Conservation (phyloP, 2,797 vertebrate species). For the Notoglanidium macrostoma region DNA sequence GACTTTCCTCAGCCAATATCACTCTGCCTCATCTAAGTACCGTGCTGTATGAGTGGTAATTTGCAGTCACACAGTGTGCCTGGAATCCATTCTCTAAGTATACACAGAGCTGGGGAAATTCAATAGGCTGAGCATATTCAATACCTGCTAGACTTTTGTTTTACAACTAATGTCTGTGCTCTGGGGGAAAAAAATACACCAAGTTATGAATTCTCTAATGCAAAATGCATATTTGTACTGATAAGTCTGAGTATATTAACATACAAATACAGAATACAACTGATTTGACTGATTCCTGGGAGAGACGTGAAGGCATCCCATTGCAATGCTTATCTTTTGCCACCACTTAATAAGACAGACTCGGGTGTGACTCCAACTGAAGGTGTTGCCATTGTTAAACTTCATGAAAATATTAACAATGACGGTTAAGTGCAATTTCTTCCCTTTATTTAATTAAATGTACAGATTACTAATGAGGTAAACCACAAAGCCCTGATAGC, state of each 20-base stretch:
- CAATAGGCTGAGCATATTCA: constrained; percentile 52
- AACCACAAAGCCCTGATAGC: constrained; percentile 95
- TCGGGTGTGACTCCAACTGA: constrained; percentile 95
- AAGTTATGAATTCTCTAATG: constrained; percentile 45
- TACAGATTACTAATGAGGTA: constrained; percentile 97
- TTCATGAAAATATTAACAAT: constrained; percentile 96
- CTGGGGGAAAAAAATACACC: constrained; percentile 25
- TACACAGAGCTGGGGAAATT: constrained; percentile 55
- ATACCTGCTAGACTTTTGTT: constrained; percentile 50
- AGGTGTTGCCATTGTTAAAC: constrained; percentile 95
- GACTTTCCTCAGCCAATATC: constrained; percentile 68
- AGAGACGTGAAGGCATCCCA: constrained; percentile 75
- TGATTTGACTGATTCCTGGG: constrained; percentile 81
- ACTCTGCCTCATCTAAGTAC: constrained; percentile 61
- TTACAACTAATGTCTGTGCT: constrained; percentile 54
- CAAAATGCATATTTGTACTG: constrained; percentile 46
- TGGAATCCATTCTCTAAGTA: constrained; percentile 61
- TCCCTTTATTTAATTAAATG: constrained; percentile 94
- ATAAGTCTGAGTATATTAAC: constrained; percentile 58
- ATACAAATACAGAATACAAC: constrained; percentile 53
- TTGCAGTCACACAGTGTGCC: constrained; percentile 61
- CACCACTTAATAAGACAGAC: constrained; percentile 90
- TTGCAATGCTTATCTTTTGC: constrained; percentile 84
- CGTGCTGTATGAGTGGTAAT: constrained; percentile 64
- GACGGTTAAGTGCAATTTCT: constrained; percentile 88